Percentiles rank a stretch among this genome's conserved stretches.
phyloP scores from a whole-genome alignment of 2,797 vertebrate species.

The Podargus strigoides region DNA sequence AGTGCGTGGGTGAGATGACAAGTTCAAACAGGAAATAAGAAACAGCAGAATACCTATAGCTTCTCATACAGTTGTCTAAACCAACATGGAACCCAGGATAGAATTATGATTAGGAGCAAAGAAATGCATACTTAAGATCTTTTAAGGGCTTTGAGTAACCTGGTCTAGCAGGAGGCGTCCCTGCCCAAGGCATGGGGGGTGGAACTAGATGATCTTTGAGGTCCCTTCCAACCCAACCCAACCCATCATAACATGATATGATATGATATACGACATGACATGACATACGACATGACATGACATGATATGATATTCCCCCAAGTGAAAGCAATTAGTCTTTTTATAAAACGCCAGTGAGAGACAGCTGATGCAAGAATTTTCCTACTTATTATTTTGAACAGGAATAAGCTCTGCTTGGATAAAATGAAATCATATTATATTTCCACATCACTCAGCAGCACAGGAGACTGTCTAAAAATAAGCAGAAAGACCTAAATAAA shows the following conservation, averaged over 20 bases:
- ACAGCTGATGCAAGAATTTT: background rate
- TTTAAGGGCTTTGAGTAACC: too few relatives aligned
- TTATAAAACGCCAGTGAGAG: background rate
- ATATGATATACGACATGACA: too few relatives aligned
- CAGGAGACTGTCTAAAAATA: background rate
- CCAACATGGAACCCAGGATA: background rate
- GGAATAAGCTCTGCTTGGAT: background rate
- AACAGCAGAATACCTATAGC: background rate
- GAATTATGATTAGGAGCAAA: background rate
- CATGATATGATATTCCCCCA: too few relatives aligned
- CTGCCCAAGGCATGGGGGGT: too few relatives aligned
- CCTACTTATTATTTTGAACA: background rate
- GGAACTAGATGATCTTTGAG: too few relatives aligned
- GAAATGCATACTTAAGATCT: background rate
- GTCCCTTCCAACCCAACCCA: too few relatives aligned
- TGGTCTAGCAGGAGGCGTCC: too few relatives aligned
- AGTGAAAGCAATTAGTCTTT: background rate
- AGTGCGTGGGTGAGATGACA: fast-evolving
- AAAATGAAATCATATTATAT: background rate
- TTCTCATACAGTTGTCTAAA: background rate
- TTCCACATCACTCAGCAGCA: background rate
- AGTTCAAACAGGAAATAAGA: background rate
- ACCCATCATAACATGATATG: too few relatives aligned
- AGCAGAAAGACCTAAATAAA: background rate
- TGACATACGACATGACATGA: too few relatives aligned